Conservation (phyloP, 35 echinoderm and acorn worm genomes). For the Apostichopus californicus region DNA sequence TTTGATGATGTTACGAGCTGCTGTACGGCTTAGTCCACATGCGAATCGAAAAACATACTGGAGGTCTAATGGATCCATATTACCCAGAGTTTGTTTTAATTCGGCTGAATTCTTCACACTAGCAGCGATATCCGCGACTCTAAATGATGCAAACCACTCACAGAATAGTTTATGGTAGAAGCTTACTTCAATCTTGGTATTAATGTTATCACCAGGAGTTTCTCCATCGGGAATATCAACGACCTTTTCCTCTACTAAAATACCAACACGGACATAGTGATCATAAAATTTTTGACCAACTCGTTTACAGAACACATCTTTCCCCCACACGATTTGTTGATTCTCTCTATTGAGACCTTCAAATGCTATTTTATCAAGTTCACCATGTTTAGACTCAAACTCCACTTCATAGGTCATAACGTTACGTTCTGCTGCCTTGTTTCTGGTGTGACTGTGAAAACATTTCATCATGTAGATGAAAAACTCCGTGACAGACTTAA, state of each 20-base stretch:
- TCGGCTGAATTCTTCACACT: too few relatives aligned
- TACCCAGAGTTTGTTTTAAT: too few relatives aligned
- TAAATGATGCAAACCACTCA: too few relatives aligned
- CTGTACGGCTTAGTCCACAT: too few relatives aligned
- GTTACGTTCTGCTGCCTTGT: neutral
- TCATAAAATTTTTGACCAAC: neutral
- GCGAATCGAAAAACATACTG: too few relatives aligned
- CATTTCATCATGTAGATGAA: conserved; percentile 29
- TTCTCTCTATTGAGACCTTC: neutral
- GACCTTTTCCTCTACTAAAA: neutral
- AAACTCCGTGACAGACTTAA: conserved; percentile 16
- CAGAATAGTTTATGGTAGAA: too few relatives aligned
- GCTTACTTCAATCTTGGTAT: too few relatives aligned
- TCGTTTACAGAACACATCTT: neutral
- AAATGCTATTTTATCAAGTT: conserved; percentile 23
- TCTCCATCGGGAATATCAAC: neutral
- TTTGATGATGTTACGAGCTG: too few relatives aligned
- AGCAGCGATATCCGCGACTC: too few relatives aligned
- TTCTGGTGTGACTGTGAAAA: conserved; percentile 22
- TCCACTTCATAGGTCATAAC: neutral
- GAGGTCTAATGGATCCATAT: too few relatives aligned
- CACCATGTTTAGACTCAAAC: neutral
- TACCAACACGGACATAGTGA: neutral
- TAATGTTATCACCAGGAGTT: neutral
- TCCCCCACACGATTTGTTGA: neutral